Evolutionary conservation across 1,140 invertebrate genomes (phyloP).

Genomic region (Brachystomella parvula): DNA sequence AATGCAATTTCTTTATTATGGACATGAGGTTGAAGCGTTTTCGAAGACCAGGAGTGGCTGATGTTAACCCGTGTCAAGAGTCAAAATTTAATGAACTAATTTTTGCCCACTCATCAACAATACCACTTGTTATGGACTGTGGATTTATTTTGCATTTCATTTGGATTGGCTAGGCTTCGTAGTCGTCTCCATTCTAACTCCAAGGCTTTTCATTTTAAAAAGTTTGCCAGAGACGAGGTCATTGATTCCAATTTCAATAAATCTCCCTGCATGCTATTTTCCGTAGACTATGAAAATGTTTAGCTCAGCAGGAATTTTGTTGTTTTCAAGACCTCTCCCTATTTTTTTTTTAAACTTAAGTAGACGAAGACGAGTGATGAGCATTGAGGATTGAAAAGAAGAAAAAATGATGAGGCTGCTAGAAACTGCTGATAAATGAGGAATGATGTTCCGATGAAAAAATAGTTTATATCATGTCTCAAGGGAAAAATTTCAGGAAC

Average conservation of each 20-base stretch:
- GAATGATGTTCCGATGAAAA: background rate
- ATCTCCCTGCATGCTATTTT: slow-evolving; percentile 11
- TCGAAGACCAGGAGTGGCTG: background rate
- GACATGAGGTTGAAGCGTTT: background rate
- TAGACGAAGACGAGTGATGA: background rate
- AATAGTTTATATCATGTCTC: too few species aligned
- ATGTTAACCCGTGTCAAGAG: background rate
- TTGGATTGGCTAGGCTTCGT: background rate
- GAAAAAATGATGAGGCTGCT: background rate
- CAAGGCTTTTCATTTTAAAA: background rate
- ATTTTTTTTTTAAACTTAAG: background rate
- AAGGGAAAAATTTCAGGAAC: too few species aligned
- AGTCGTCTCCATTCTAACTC: background rate
- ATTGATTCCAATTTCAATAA: slow-evolving; percentile 7
- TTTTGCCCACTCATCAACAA: background rate
- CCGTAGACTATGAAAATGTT: slow-evolving; percentile 8
- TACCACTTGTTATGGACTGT: too few species aligned
- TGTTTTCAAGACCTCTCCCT: too few species aligned
- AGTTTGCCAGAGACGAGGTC: slow-evolving; percentile 14
- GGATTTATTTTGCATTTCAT: too few species aligned
- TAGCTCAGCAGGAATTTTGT: slow-evolving; percentile 10
- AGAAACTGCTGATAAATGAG: slow-evolving; percentile 1
- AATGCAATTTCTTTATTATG: background rate
- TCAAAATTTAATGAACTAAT: background rate
- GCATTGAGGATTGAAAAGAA: background rate